Evolutionary conservation across 2,888 invertebrate genomes (phyloP).

Genomic region (Hydraecia micacea): DNA sequence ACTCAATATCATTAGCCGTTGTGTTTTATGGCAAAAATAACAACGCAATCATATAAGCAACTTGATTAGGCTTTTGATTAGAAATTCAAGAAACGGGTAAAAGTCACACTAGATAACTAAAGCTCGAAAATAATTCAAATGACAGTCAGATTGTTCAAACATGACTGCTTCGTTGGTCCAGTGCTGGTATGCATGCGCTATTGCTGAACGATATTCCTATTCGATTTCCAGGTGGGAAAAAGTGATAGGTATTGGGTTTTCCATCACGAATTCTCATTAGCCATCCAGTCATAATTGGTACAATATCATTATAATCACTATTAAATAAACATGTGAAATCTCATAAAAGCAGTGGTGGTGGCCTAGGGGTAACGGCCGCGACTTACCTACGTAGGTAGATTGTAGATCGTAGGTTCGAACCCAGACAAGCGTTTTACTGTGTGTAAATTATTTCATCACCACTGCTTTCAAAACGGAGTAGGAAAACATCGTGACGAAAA

Average conservation of each 20-base stretch:
- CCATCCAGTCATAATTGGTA: neutral
- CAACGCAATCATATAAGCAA: neutral
- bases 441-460: no score
- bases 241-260: neutral
- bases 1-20: neutral
- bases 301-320: no score
- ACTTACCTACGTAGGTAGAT: no score
- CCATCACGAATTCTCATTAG: no score
- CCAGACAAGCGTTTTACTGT: no score
- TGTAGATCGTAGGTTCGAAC: no score
- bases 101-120: neutral
- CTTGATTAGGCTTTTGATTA: neutral
- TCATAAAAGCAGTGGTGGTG: no score
- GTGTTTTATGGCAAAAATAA: neutral
- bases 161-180: neutral
- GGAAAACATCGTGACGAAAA: no score
- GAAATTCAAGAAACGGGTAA: neutral
- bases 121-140: neutral
- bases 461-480: no score
- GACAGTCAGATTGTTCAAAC: neutral
- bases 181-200: neutral
- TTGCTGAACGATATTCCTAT: neutral
- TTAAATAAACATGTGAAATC: no score
- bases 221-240: neutral
- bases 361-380: no score